Evolutionary conservation across 2,888 invertebrate genomes (phyloP).

Genomic region (Heliothis peltigera): DNA sequence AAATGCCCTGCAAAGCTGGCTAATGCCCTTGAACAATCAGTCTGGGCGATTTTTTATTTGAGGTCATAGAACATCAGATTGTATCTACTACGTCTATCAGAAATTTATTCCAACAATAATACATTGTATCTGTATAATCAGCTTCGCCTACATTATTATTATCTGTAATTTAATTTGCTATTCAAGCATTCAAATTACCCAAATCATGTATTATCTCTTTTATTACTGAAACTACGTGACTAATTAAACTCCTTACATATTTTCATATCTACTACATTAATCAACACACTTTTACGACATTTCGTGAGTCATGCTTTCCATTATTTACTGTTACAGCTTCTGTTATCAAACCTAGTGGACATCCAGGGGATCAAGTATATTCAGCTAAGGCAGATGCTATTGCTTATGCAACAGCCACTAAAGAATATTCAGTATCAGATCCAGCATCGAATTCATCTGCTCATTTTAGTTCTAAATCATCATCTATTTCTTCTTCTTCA

Average conservation of each 20-base stretch:
- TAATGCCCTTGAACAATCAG: too few relatives aligned
- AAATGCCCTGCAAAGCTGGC: too few relatives aligned
- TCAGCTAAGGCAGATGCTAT: constrained; percentile 3
- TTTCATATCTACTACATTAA: constrained; percentile 10
- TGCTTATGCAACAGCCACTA: constrained; percentile 1
- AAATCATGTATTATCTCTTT: constrained; percentile 10
- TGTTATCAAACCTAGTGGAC: neutral
- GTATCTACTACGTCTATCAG: too few relatives aligned
- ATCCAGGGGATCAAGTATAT: neutral
- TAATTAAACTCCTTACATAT: constrained; percentile 16
- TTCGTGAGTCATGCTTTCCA: constrained; percentile 13
- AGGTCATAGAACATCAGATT: too few relatives aligned
- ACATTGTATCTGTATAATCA: neutral
- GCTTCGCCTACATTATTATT: neutral
- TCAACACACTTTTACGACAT: constrained; percentile 12
- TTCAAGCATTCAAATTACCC: constrained; percentile 14
- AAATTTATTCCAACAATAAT: too few relatives aligned
- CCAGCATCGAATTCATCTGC: constrained; percentile 1
- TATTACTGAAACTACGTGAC: constrained; percentile 23
- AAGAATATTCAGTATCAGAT: neutral
- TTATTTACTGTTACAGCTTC: constrained; percentile 16
- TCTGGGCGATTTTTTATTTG: too few relatives aligned
- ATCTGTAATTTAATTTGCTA: constrained; percentile 5
- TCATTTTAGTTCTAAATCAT: neutral
- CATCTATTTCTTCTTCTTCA: constrained; percentile 15